Evolutionary conservation across 2,797 vertebrate species (phyloP).

Genomic region (Hydrolagus colliei): DNA sequence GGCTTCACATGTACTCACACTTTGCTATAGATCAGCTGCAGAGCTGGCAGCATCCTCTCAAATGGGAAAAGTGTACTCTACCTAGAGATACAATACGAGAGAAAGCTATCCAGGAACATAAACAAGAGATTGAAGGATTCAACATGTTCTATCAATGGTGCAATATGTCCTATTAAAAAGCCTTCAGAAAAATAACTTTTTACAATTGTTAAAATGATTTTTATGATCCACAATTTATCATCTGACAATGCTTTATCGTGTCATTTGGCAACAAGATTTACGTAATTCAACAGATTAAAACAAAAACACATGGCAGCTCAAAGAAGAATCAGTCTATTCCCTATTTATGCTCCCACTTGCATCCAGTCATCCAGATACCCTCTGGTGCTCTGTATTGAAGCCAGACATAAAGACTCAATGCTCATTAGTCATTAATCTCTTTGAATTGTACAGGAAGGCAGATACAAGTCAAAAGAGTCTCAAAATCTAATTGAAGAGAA

Average conservation of each 20-base stretch:
- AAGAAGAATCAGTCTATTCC: background rate
- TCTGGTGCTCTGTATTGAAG: background rate
- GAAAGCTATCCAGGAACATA: background rate
- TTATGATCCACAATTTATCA: conserved; percentile 6
- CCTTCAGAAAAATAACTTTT: background rate
- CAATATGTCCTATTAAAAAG: background rate
- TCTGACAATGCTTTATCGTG: background rate
- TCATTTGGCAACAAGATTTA: background rate
- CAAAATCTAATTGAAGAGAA: no score
- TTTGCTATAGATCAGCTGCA: no score
- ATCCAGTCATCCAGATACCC: background rate
- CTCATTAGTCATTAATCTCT: background rate
- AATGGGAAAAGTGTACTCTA: no score
- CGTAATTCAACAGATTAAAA: background rate
- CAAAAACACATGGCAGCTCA: background rate
- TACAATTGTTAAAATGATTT: background rate
- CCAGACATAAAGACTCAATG: background rate
- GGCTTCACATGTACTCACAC: no score
- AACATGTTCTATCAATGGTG: background rate
- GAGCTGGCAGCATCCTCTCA: no score
- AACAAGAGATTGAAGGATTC: background rate
- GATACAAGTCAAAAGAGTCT: background rate
- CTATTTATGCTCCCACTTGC: background rate
- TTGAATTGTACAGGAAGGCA: background rate
- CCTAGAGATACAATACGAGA: background rate